These are phyloP conservation scores for Trachelus troglodyta DNA, from an alignment of 2,888 invertebrate species.

Conservation along the genomic window DNA sequence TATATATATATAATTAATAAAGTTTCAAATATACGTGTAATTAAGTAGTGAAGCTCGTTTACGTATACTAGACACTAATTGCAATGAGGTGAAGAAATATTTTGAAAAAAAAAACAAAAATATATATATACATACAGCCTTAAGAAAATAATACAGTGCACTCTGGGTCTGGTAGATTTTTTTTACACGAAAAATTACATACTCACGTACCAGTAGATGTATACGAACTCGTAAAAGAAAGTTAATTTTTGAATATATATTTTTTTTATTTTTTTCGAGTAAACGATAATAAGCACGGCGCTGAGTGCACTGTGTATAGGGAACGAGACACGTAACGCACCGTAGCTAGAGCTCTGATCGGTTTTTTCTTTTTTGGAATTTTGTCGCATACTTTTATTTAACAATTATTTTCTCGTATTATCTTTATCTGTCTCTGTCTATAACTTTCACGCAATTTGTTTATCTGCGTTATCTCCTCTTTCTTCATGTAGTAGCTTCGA, in stretches of 20 bases:
- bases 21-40: not conserved
- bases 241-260: not conserved
- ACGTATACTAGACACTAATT: not conserved
- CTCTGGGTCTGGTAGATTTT: not conserved
- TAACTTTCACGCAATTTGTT: not conserved
- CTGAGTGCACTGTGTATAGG: not conserved
- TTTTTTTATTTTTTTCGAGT: not conserved
- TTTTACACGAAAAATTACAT: not conserved
- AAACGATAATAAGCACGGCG: not conserved
- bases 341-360: not conserved
- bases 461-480: not conserved
- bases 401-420: not conserved
- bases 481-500: not conserved
- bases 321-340: not conserved
- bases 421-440: constrained; percentile 15
- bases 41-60: not conserved
- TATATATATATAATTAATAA: not conserved
- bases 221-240: not conserved
- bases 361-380: not conserved
- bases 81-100: not conserved
- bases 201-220: not conserved
- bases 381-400: constrained; percentile 2
- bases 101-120: not conserved
- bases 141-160: not conserved
- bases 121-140: not conserved